Evolutionary conservation across 2,888 invertebrate species (phyloP), one percentile per base, ranked within the genome.

Genomic region (Carcina quercana): DNA sequence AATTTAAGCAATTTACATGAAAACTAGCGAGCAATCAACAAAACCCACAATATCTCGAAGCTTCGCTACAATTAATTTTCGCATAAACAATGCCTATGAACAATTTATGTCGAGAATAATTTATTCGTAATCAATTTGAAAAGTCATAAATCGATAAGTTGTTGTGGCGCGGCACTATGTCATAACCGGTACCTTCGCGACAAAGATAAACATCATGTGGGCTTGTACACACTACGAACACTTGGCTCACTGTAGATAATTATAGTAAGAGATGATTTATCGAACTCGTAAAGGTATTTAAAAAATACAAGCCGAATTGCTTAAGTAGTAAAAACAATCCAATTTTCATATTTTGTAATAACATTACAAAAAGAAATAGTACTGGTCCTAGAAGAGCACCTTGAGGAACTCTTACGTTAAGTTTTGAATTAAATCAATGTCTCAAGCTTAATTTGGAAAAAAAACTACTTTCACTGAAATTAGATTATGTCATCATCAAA

Each of bases 101-200:
- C 62, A 65, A 25, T 70, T 71, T 67, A 64, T 43, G 12, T 24
- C 53, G 47, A 62, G 60, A 53, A 64, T 67, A 67, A 65, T 64
- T 64, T 56, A 59, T 64, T 59, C 48, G 50, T 46, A 47, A 60
- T 53, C 52, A 59, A 62, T 64, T 61, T 58, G 43, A 56, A 51
- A 49, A 46, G 49, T 47, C 53, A 57, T 68, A 65, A 63, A 70
- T 70, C 62, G 63, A 68, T 54, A 64, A 59, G 42, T 50, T 45
- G 50, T 48, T 44, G 38, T 34, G 28, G 30, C 35, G 53, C 57
- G 45, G 53, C 63, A 59, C 60, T 59, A 53, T 42, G 38, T 42
- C 34, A 35, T 35, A 49, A 51, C 45, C 44, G 47, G 51, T 54
- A 41, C 34, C 27, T 44, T 35, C 35, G 50, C 43, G 57, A 61